Conservation (phyloP, 2,113 vertebrate species). For the Eptesicus fuscus region DNA sequence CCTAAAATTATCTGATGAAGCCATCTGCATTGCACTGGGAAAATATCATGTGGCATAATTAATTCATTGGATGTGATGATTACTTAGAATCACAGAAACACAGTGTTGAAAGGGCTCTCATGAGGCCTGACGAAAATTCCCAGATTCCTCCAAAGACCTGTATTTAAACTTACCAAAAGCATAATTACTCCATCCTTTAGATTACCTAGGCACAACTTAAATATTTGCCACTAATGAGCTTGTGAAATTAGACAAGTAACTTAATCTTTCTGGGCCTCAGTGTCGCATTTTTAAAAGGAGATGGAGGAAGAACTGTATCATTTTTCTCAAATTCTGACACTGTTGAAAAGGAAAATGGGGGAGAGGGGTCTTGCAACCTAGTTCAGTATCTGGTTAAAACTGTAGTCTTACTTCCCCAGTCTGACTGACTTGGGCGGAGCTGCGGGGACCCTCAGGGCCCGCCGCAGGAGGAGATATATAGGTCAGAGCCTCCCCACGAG, state of each 20-base stretch:
- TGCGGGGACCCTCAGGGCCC: no score
- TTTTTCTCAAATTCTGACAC: not conserved
- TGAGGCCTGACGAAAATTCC: slow-evolving; percentile 16
- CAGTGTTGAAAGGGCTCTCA: not conserved
- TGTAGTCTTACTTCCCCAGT: no score
- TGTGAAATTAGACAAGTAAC: not conserved
- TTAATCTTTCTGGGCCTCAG: not conserved
- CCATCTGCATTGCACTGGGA: slow-evolving; percentile 62
- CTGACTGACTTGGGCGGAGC: no score
- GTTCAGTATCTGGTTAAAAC: no score
- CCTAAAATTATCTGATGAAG: slow-evolving; percentile 62
- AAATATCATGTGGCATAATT: slow-evolving; percentile 61
- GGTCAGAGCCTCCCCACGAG: no score
- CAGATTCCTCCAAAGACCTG: not conserved
- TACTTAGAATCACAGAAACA: slow-evolving; percentile 45
- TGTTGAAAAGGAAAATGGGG: no score
- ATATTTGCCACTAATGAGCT: slow-evolving; percentile 21
- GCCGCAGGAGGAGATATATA: no score
- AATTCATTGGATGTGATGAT: slow-evolving; percentile 56
- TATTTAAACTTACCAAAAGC: slow-evolving; percentile 43
- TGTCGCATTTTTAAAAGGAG: not conserved
- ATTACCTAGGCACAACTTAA: slow-evolving; percentile 30
- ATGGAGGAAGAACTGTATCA: not conserved
- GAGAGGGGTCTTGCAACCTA: no score
- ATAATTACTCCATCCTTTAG: slow-evolving; percentile 24